Evolutionary conservation across 2,113 vertebrate genomes (phyloP).

Genomic region (Leuciscus idus): DNA sequence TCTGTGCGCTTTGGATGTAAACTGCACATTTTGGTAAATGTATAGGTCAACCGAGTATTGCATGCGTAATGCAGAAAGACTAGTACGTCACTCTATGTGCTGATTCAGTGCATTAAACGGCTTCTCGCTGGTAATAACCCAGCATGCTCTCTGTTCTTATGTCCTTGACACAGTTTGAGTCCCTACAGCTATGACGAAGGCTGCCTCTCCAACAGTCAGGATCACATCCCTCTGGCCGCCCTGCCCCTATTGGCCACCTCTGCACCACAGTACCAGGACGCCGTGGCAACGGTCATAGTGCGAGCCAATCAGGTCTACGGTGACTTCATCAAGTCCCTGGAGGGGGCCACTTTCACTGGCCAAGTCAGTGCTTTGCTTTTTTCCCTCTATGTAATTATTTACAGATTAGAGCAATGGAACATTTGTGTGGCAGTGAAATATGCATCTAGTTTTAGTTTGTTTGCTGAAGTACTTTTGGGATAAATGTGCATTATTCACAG

Average conservation of each 20-base stretch:
- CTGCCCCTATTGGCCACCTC: conserved; percentile 94
- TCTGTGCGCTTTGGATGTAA: neutral
- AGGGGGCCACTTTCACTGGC: conserved; percentile 87
- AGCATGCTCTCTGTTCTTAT: conserved; percentile 37
- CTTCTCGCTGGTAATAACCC: neutral
- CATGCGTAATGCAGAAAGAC: neutral
- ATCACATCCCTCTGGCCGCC: conserved; percentile 94
- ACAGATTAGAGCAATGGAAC: neutral
- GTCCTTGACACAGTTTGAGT: conserved; percentile 81
- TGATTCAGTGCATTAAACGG: neutral
- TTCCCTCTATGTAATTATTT: neutral
- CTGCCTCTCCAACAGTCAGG: conserved; percentile 96
- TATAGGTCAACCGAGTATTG: neutral
- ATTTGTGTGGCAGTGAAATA: neutral
- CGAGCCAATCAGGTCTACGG: conserved; percentile 92
- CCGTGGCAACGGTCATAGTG: conserved; percentile 88
- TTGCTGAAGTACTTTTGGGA: neutral
- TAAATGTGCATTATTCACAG: neutral
- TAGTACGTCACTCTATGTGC: neutral
- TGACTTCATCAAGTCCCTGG: conserved; percentile 91
- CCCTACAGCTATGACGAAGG: conserved; percentile 94
- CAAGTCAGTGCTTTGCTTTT: conserved; percentile 80
- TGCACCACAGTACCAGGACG: conserved; percentile 94
- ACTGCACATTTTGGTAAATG: neutral
- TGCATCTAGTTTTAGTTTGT: neutral